These are phyloP conservation scores for Murina feae DNA, from an alignment of 2,113 vertebrate species.

Conservation along the genomic window DNA sequence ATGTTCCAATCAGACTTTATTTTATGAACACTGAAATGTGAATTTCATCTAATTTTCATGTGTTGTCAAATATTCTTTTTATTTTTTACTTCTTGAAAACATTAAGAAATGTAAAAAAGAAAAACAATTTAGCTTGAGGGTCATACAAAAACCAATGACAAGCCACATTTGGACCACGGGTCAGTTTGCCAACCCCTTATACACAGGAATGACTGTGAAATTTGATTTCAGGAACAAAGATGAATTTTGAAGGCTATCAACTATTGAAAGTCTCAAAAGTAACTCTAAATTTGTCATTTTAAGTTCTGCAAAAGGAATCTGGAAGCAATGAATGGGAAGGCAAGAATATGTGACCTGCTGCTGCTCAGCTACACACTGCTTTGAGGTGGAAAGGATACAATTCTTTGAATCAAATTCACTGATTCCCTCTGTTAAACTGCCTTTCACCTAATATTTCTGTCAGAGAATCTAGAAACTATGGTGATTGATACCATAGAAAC, in stretches of 20 bases:
- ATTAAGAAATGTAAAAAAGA: not conserved
- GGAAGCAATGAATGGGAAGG: conserved; percentile 21
- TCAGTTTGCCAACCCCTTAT: not conserved
- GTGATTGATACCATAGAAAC: conserved; percentile 77
- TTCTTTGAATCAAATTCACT: conserved; percentile 48
- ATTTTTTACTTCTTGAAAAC: not conserved
- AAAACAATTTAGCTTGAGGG: not conserved
- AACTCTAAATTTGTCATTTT: not conserved
- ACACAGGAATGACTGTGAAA: not conserved
- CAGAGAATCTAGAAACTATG: conserved; percentile 72
- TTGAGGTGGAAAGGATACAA: conserved; percentile 9
- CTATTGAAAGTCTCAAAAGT: conserved; percentile 2
- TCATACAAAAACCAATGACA: not conserved
- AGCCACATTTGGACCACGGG: not conserved
- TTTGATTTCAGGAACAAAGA: not conserved
- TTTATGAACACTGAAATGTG: not conserved
- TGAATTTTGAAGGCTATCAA: not conserved
- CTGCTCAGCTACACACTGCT: not conserved
- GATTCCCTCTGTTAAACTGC: conserved; percentile 65
- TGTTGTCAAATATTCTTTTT: not conserved
- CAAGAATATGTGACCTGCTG: not conserved
- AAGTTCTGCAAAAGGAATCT: conserved; percentile 42
- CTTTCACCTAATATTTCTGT: conserved; percentile 68
- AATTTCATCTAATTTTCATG: conserved; percentile 30
- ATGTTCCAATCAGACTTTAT: not conserved